Base-by-base conservation (phyloP, 1,140 invertebrate genomes). In the Drosophila bocqueti region DNA sequence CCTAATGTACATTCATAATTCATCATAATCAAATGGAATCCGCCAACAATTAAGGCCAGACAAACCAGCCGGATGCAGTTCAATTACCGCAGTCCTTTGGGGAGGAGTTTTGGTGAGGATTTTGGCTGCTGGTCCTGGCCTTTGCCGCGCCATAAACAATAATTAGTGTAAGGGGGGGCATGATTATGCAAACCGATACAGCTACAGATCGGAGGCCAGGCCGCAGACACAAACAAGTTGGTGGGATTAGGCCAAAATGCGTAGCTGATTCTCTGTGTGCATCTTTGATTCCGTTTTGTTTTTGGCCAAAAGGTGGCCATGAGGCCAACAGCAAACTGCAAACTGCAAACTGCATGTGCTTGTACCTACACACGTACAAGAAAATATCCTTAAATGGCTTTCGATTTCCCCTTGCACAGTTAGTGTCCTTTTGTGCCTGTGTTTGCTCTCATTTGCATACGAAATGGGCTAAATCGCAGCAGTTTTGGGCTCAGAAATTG, bases 311-410 rank as follows among this genome's bases (percentile, higher is more conserved):
- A 46, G 76, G 47, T 74, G 69, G 62, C 47, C 64, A 79, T 77
- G 73, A 66, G 10, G 26, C 46, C 66, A 47, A 21, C n/a, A 36
- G 46, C 58, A 71, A 40, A 29, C 26, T 47, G 57, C 52, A 52
- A 64, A 71, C 58, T 79, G 79, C 66, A 31, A 52, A 43, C 15
- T 40, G 54, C 50, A 54, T 47, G 15, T 62, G 42, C 60, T 31
- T 11, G n/a, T 43, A 38, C 34, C 34, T 36, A 36, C 8, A 68
- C 62, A 60, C 18, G 57, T 65, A 85, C 79, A 79, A 89, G 64
- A 80, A 83, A 84, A 78, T 81, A 89, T 89, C 65, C 77, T 69
- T 78, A 78, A 81, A 80, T 89, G 49, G 49, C 63, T 55, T 73
- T 78, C 76, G 66, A 71, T 75, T 71, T 81, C 75, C 76, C 57